Percentiles rank a stretch among this genome's conserved stretches.
Conservation (phyloP, 2,888 invertebrate species). For the Xylophagus ater region DNA sequence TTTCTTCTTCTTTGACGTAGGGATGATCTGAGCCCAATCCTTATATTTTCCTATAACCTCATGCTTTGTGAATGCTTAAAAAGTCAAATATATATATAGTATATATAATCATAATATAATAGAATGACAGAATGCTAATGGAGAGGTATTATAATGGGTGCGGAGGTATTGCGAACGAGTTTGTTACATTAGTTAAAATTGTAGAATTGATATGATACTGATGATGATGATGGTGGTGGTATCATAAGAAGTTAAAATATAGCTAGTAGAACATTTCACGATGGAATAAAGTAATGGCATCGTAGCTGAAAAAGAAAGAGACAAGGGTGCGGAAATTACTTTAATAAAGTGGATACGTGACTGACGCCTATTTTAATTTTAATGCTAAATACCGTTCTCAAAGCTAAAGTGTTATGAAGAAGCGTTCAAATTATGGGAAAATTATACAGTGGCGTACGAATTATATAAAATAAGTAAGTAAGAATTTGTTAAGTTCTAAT, state of each 20-base stretch:
- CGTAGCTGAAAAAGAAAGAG: background rate
- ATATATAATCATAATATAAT: too few species aligned
- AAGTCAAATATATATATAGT: too few species aligned
- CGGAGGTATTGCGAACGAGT: too few species aligned
- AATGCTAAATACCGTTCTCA: constrained; percentile 13
- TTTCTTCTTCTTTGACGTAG: constrained; percentile 4
- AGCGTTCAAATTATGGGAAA: constrained; percentile 12
- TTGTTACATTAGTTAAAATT: too few species aligned
- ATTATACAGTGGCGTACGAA: constrained; percentile 10
- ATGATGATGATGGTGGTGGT: too few species aligned
- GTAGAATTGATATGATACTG: too few species aligned
- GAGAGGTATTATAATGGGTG: too few species aligned
- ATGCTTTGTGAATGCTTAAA: background rate
- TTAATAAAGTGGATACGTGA: constrained; percentile 16
- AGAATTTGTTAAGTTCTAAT: too few species aligned
- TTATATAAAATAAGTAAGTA: too few species aligned
- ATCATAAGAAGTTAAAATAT: too few species aligned
- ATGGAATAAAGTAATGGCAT: constrained; percentile 8
- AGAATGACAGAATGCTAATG: too few species aligned
- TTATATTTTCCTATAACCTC: background rate
- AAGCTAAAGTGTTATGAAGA: constrained; percentile 14
- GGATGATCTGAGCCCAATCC: background rate
- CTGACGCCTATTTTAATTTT: constrained; percentile 16
- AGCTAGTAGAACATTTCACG: too few species aligned
- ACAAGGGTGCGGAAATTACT: constrained; percentile 12